Base-by-base conservation (phyloP, 2,888 invertebrate genomes). In the Epinotia brunnichana region DNA sequence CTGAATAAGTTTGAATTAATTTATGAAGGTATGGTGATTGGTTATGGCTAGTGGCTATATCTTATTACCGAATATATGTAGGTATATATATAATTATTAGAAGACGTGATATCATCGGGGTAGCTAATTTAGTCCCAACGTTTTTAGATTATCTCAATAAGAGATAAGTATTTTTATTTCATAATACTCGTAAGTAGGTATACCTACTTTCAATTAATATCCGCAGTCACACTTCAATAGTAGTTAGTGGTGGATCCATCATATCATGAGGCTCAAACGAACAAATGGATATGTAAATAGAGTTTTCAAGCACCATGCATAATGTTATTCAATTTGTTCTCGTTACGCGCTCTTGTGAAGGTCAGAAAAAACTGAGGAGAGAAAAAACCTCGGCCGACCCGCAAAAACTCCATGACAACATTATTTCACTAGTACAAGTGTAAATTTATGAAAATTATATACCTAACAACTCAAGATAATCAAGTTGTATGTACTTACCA, bases 311-410 rank as follows among this genome's bases (percentile, higher is more conserved):
- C 13, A 19, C 35, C 35, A 3, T 13, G 39, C 19, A 39, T 64
- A 54, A 64, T 64, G 19, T 10, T 64, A 64, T 64, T 54, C 53
- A 64, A 64, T 64, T 54, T 64, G 21, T 13, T 54, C 53, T 64
- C 53, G 54, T 53, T 39, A 54, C 21, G 9, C 35, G 48, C 29
- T 29, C 61, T 1, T n/a, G 24, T n/a, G 29, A 39, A 64, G 39
- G 54, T 39, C 35, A 51, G 9, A 39, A 64, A 64, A 64, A 64
- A 64, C 39, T 35, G 21, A 9, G 4, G 17, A 13, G 11, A 63
- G 35, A 51, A 63, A 63, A 63, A 35, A 15, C 17, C 48, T 13
- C 10, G 29, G 57, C 9, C 29, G 57, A 7, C 24, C 19, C 11
- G 44, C 64, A 64, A 64, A 64, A 64, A 64, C 39, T 21, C 9